Evolutionary conservation across 1,140 invertebrate genomes (phyloP), one percentile per base, ranked within the genome.

Genomic region (Lucilia cuprina): DNA sequence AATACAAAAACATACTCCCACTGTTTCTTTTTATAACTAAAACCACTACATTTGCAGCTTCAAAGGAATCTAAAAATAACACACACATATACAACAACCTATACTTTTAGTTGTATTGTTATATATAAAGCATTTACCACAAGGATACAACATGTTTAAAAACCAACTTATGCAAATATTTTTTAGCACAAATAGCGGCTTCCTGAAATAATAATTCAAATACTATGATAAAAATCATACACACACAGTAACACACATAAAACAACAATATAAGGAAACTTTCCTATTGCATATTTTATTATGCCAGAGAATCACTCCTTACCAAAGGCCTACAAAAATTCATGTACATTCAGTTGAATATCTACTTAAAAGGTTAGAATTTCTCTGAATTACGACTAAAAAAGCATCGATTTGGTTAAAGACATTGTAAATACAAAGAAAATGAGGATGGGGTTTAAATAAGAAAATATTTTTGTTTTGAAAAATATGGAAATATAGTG

Each of bases 201-300:
- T 89, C 88, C 88, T 89, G 88, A 89, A 89, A 89, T 89, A 89
- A 89, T 89, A 89, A 89, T 89, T 89, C 88, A 89, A 88, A 88
- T 89, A 85, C 88, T 86, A 87, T 87, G 88, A 89, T 89, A 89
- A 89, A 89, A 89, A 88, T 89, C 88, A 87, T 87, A 86, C 86
- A 87, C 87, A 88, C 85, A 86, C 86, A 85, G 70, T 25, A 74
- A 86, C 82, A 50, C 2, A 21, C 14, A 9, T 75, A 82, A 82
- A 74, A 14, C 19, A 74, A 60, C 78, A 84, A 30, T 30, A 30
- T 30, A 30, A 75, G 50, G 65, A 47, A 12, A 34, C 17, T 49
- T 49, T 50, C 2, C 34, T 13, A 21, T 14, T 41, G 82, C 77
- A 70, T 25, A 21, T 19, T 70, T 70, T 70, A 70, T 70, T 70